Base-by-base conservation (phyloP, 2,113 vertebrate species). In the Chaenogobius annularis region DNA sequence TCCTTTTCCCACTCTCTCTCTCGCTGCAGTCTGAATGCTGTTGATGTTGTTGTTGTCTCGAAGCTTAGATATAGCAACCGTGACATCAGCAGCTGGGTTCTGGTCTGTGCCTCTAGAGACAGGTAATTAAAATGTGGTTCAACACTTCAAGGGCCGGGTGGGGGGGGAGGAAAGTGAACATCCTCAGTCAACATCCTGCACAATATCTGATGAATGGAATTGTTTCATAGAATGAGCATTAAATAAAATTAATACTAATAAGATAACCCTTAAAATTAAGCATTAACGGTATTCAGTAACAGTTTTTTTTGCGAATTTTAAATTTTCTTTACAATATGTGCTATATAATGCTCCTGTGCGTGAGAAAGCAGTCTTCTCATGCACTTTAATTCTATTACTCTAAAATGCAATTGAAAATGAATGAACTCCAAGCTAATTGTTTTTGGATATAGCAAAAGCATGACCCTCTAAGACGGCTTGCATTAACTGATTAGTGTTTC, bases 81-180 rank as follows among this genome's bases (percentile, higher is more conserved):
- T 63, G 67, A 73, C 58, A 7, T 70, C 50, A 50, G 7, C n/a
- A 0, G 5, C 54, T 40, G 54, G 46, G 43, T 70, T 74, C 46
- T 67, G 7, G 55, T 31, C 10, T 56, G 22, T 46, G 11, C 8
- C 22, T 23, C 63, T n/a, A 22, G 40, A 66, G 63, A 22, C 37
- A 46, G 40, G 43, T 66, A 66, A 66, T 66, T 66, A 66, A 65
- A 66, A 66, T 66, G 40, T 66, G 61, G 61, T 63, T n/a, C 61
- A 63, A 62, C 35, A 43, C 61, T 63, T 40, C 17, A 20, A 66
- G 63, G 20, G 62, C 19, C 10, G 0, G 11, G 3, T 35, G 31
- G 59, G 19, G 3, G 59, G 31, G 59, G 31, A 10, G 15, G 59
- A 14, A 62, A 19, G 31, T 10, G 3, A 40, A 40, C 61, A 43